Evolutionary conservation across 2,888 invertebrate species (phyloP), one percentile per base, ranked within the genome.

Genomic region (Erebia aethiops): DNA sequence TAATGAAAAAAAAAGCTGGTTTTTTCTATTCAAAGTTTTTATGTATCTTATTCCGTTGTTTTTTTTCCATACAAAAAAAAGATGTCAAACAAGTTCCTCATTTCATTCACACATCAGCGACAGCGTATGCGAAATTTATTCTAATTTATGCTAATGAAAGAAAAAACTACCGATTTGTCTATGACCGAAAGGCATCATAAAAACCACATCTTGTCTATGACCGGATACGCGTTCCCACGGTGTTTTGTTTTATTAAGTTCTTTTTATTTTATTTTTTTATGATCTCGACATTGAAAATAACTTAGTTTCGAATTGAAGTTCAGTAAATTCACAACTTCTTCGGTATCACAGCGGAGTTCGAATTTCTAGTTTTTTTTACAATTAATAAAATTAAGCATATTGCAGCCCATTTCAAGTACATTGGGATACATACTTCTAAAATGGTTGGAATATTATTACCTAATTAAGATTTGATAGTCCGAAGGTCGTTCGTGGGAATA

Each of bases 81-180:
- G 26, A 49, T 10, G 18, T 43, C 11, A 16, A 64, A 69, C 71
- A n/a, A 60, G 71, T 69, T 51, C 16, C 35, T 11, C n/a, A 9
- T 60, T 65, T 51, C 71, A 68, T 71, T 68, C 64, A 68, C 49
- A 62, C 56, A n/a, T 51, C 61, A 56, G 43, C 57, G 57, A 57
- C 13, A 54, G 11, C 66, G 62, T 69, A 69, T 13, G 71, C 71
- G 64, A 69, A 74, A 74, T 69, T 57, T 64, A 74, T 74, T 74
- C 16, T 56, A 74, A 74, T 74, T 54, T 69, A 74, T 74, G 63
- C 60, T 49, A 62, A 62, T 62, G 49, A n/a, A 21, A 43, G 35
- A 64, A 41, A 46, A 46, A 66, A 54, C 41, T 56, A 66, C 61
- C 43, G 46, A 54, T 18, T 66, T 66, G 56, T 57, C 66, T 66